Percentiles rank a stretch among this genome's conserved stretches.
phyloP scores from a whole-genome alignment of 1,140 invertebrate species.

The Ceratina japonica region DNA sequence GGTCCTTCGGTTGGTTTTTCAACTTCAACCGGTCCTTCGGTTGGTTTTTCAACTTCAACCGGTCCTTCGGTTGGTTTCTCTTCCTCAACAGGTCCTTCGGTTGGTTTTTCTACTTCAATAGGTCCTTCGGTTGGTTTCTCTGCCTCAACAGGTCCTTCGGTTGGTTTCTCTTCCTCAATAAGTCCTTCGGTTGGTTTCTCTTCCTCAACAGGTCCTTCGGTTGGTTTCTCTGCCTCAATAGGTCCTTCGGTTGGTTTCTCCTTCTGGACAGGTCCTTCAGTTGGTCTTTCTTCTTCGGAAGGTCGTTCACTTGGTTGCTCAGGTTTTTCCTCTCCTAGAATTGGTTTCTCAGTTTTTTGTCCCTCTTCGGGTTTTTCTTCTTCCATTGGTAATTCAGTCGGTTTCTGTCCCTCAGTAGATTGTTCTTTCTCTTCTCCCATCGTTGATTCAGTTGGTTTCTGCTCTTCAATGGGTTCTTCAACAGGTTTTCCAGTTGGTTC shows the following conservation, averaged over 20 bases:
- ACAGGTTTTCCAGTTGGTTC: slow-evolving; percentile 33
- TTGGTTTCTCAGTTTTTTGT: background rate
- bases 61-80: too few species aligned
- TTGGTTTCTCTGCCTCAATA: too few species aligned
- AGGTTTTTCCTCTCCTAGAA: slow-evolving; percentile 28
- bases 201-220: too few species aligned
- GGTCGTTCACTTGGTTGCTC: slow-evolving; percentile 12
- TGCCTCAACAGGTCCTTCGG: slow-evolving; percentile 13
- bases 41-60: too few species aligned
- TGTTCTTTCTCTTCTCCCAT: slow-evolving; percentile 14
- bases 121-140: slow-evolving; percentile 44
- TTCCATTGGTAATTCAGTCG: slow-evolving; percentile 44
- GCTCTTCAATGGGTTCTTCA: slow-evolving; percentile 32
- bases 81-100: too few species aligned
- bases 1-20: too few species aligned
- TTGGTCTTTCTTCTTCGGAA: background rate
- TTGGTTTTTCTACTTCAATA: too few species aligned
- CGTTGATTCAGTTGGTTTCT: slow-evolving; percentile 29
- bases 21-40: too few species aligned
- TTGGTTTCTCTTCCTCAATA: slow-evolving; percentile 46
- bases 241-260: too few species aligned
- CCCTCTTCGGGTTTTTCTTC: slow-evolving; percentile 30
- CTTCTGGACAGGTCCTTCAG: slow-evolving; percentile 40
- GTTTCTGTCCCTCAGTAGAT: slow-evolving; percentile 18
- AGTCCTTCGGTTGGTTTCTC: too few species aligned